A percentile compares a stretch with the other conserved stretches of the same genome.
Evolutionary conservation across 2,797 vertebrate species (phyloP).

Genomic region (Hypotaenidia okinawae): DNA sequence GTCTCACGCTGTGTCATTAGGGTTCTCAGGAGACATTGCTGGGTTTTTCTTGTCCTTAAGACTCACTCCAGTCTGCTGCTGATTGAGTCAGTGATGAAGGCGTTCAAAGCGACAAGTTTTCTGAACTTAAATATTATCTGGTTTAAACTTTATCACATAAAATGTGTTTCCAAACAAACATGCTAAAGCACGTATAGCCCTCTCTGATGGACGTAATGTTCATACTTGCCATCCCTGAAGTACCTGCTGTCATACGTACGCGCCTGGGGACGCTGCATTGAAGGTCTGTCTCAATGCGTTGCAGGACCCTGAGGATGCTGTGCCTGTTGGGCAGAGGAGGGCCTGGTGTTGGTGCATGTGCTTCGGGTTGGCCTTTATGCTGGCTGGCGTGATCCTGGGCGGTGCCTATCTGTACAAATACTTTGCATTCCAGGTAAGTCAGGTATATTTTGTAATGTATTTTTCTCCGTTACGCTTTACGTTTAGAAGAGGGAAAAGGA

Average conservation of each 20-base stretch:
- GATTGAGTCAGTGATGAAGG: background rate
- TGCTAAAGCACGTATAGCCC: fast-evolving
- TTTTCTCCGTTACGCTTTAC: background rate
- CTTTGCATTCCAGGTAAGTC: constrained; percentile 86
- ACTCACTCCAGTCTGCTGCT: background rate
- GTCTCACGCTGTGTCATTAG: background rate
- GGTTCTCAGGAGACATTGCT: background rate
- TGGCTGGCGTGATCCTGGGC: constrained; percentile 92
- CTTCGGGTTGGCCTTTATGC: constrained; percentile 92
- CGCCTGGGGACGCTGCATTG: background rate
- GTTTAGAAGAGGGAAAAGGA: background rate
- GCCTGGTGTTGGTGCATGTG: constrained; percentile 98
- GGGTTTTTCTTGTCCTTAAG: background rate
- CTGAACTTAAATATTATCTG: background rate
- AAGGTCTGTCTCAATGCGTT: background rate
- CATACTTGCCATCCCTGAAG: background rate
- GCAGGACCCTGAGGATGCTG: constrained; percentile 87
- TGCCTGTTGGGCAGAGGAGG: constrained; percentile 84
- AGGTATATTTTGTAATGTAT: background rate
- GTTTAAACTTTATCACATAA: background rate
- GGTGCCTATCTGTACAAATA: constrained; percentile 92
- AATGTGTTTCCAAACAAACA: background rate
- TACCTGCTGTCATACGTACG: background rate
- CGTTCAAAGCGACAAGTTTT: background rate
- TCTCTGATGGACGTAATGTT: background rate